These are phyloP conservation scores for Hesperia comma DNA, from an alignment of 2,888 invertebrate species.

Conservation along the genomic window DNA sequence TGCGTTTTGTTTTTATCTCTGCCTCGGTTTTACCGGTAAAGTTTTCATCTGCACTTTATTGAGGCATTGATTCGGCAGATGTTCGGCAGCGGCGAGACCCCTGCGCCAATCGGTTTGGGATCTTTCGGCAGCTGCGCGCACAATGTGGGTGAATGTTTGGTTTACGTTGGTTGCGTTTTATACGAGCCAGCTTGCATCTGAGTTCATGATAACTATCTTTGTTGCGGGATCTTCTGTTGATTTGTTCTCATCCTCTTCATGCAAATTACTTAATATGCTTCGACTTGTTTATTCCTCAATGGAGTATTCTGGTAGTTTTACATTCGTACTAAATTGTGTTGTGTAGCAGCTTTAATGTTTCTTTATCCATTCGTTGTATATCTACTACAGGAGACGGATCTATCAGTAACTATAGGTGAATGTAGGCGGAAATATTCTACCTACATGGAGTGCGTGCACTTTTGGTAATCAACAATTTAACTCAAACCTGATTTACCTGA, in stretches of 20 bases:
- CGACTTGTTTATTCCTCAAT: too few species aligned
- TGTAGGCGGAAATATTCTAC: too few species aligned
- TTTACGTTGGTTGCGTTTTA: neutral
- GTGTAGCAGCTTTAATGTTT: too few species aligned
- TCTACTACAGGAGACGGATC: too few species aligned
- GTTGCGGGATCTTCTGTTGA: neutral
- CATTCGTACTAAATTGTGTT: too few species aligned
- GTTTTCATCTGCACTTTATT: conserved; percentile 47
- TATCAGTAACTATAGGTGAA: too few species aligned
- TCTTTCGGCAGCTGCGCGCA: conserved; percentile 43
- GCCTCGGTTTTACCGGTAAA: conserved; percentile 21
- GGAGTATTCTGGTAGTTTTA: too few species aligned
- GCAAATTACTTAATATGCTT: neutral
- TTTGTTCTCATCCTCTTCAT: conserved; percentile 2
- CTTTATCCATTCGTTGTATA: too few species aligned
- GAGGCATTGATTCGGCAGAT: conserved; percentile 46
- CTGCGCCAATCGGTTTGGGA: conserved; percentile 43
- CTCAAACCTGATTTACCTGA: neutral
- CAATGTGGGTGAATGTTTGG: conserved; percentile 16
- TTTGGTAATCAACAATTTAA: neutral
- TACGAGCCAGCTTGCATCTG: conserved; percentile 22
- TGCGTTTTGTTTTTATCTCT: conserved; percentile 17
- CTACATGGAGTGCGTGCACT: neutral
- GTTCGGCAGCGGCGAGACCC: conserved; percentile 35
- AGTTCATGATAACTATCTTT: conserved; percentile 4